Evolutionary conservation across 2,113 vertebrate genomes (phyloP).

Genomic region (Centrocercus urophasianus): DNA sequence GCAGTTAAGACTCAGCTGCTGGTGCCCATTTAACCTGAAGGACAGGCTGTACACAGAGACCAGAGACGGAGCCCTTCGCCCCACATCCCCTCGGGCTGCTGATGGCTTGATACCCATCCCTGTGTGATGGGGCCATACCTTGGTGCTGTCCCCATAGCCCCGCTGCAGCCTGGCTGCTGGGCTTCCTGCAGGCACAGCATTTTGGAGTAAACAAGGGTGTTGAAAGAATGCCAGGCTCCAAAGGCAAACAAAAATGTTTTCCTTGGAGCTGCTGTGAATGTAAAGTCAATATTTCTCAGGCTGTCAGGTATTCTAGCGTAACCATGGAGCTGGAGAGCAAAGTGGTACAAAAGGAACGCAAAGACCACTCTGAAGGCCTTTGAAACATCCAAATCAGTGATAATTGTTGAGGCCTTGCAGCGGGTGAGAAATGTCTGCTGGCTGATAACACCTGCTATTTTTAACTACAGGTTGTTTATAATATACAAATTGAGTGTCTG

Average conservation of each 20-base stretch:
- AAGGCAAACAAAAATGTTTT: conserved; percentile 7
- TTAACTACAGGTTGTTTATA: background rate
- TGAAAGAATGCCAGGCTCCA: conserved; percentile 20
- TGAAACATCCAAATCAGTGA: background rate
- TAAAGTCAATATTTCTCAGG: background rate
- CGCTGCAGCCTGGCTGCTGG: background rate
- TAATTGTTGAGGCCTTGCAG: background rate
- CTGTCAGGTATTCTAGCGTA: background rate
- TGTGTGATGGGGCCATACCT: background rate
- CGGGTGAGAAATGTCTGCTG: background rate
- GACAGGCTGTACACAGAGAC: background rate
- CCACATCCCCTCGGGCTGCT: background rate
- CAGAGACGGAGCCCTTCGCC: background rate
- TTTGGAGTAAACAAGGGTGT: background rate
- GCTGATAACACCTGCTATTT: background rate
- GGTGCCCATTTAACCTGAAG: background rate
- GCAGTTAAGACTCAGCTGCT: background rate
- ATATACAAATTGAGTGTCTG: background rate
- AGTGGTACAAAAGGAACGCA: background rate
- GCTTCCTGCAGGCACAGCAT: background rate
- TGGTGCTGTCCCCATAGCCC: background rate
- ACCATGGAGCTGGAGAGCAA: background rate
- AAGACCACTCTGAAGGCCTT: background rate
- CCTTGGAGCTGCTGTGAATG: background rate
- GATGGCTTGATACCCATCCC: background rate